Base-by-base conservation (phyloP, 2,888 invertebrate genomes). In the Melitaea athalia region DNA sequence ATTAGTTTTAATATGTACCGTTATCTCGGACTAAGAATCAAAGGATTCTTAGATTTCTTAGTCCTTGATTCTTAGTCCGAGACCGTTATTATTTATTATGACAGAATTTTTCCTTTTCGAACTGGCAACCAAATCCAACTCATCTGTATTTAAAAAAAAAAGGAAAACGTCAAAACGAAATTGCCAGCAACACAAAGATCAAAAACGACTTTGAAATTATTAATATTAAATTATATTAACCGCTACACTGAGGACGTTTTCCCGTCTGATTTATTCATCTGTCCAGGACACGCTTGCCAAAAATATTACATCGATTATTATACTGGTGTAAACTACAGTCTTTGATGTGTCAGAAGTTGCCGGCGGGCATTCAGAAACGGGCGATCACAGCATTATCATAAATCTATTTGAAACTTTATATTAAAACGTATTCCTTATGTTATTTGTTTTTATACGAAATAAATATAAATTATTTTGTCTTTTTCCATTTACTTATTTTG, bases 161-260 rank as follows among this genome's bases (percentile, higher is more conserved):
- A 15, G 8, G n/a, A 14, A 33, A 14, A 24, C n/a, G 14, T 47
- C 24, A 31, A n/a, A 49, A 47, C 31, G 31, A 38, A 38, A 57
- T 38, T 38, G 57, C 14, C 38, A 38, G 38, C 38, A 57, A n/a
- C 15, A 55, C n/a, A 57, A 57, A 57, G 8, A 42, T 42, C 3
- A 57, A 10, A 24, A 57, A 57, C 15, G 53, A 55, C 57, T 57
- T 57, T 57, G 57, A 57, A 42, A n/a, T 1, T 57, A 57, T 42
- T 57, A 57, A 15, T 57, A 57, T 42, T 57, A 57, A 57, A 57
- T 38, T 42, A 42, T 42, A 42, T 55, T 38, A 55, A 55, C 33
- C 14, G 55, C n/a, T 52, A 24, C 17, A 55, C 12, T 33, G 33
- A 55, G 55, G 33, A 33, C 33, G n/a, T 55, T n/a, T 55, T 33